Base-by-base conservation (phyloP, 1,140 invertebrate species). In the Caerostris extrusa region DNA sequence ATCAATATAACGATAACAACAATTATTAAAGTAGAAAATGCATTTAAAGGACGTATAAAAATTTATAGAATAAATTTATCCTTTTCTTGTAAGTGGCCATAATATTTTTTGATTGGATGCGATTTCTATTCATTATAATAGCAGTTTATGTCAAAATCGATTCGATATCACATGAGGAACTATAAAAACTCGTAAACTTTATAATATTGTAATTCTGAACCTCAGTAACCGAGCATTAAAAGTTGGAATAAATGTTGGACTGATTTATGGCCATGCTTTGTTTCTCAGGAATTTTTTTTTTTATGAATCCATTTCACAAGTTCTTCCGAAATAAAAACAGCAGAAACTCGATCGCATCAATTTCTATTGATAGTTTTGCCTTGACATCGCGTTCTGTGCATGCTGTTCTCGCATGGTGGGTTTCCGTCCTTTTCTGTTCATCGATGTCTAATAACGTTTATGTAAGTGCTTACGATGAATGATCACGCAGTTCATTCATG, bases 181-280 rank as follows among this genome's bases (percentile, higher is more conserved):
- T 34, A 64, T 88, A 88, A 88, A 88, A 10, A 5, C 86, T 64
- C 86, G 34, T 88, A 88, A 88, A 88, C 14, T 57, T 57, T 88
- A 57, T 53, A 88, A 64, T 88, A 88, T 88, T 88, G 61, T 88
- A 64, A 64, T 88, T 57, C 56, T 64, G 50, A 19, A 64, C 58
- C 56, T 88, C 86, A 53, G 86, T 64, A 64, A 88, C 58, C 50
- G 60, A 64, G 19, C 19, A 64, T 88, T 88, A 88, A 83, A 83
- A 58, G 14, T 83, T 83, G 55, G 82, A 17, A 83, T 88, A 64
- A 64, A 64, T 53, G 58, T 88, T 34, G 50, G 86, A 64, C 10
- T 88, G 86, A 88, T 88, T 88, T 88, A 88, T 61, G n/a, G 10
- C 14, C 60, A 64, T 64, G 86, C 58, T 88, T 88, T 61, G 86